phyloP scores from a whole-genome alignment of 2,113 vertebrate genomes.

The Ginglymostoma cirratum region DNA sequence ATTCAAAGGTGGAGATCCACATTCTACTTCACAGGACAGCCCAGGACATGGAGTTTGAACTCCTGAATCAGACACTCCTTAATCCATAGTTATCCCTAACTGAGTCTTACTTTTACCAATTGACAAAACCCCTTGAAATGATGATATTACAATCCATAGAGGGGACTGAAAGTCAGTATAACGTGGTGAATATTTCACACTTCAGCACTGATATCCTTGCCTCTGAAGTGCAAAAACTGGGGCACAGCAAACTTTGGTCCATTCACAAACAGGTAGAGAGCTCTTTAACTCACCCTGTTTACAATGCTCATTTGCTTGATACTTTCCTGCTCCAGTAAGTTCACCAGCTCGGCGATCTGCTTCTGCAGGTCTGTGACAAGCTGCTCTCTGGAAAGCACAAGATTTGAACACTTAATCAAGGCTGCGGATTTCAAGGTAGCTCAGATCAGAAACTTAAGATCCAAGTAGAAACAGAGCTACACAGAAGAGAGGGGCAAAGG shows the following conservation, averaged over 20 bases:
- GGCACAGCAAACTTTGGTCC: not conserved
- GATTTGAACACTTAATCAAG: not conserved
- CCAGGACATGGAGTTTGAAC: not conserved
- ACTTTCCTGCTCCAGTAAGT: constrained; percentile 5
- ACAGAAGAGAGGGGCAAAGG: not conserved
- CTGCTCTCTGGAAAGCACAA: not conserved
- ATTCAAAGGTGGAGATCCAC: not conserved
- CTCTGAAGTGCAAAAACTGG: not conserved
- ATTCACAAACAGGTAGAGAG: not conserved
- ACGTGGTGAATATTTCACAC: not conserved
- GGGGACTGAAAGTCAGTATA: not conserved
- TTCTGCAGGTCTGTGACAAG: not conserved
- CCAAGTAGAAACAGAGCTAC: not conserved
- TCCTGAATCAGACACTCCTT: too few species aligned
- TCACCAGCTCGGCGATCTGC: constrained; percentile 3
- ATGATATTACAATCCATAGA: not conserved
- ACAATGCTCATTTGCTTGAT: not conserved
- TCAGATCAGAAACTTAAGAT: not conserved
- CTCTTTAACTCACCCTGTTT: not conserved
- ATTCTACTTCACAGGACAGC: not conserved
- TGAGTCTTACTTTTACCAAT: not conserved
- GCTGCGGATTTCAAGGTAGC: not conserved
- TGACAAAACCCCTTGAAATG: not conserved
- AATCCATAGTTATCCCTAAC: not conserved
- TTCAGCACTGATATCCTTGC: not conserved